Percentiles rank a stretch among this genome's conserved stretches.
Evolutionary conservation across 2,113 vertebrate genomes (phyloP).

Genomic region (Galeopterus variegatus): DNA sequence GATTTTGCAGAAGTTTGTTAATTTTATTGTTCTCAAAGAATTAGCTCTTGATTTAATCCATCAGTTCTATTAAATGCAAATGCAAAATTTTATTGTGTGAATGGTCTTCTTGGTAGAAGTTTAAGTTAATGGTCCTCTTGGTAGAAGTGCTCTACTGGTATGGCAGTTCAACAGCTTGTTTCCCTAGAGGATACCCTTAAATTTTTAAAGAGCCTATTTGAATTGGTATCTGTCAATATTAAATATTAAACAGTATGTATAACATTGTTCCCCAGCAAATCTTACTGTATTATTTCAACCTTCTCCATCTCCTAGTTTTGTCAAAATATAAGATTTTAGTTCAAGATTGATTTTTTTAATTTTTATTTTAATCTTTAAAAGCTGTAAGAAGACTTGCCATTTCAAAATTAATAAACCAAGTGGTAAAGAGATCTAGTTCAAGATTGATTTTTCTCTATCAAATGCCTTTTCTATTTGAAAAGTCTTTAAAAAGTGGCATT

Average conservation of each 20-base stretch:
- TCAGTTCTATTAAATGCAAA: background rate
- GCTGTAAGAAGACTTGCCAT: background rate
- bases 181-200: background rate
- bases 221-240: background rate
- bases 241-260: background rate
- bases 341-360: background rate
- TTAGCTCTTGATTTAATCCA: background rate
- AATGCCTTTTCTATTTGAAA: constrained; percentile 24
- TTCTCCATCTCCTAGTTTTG: background rate
- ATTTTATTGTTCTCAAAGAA: background rate
- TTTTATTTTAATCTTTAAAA: constrained; percentile 9
- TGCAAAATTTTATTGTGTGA: background rate
- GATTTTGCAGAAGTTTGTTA: constrained; percentile 17
- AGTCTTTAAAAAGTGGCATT: constrained; percentile 15
- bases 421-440: background rate
- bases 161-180: background rate
- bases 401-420: background rate
- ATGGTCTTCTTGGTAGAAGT: background rate
- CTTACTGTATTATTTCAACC: background rate
- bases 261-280: background rate
- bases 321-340: background rate
- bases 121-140: background rate
- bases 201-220: constrained; percentile 16
- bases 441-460: constrained; percentile 19
- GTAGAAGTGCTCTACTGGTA: background rate